Percentiles rank a stretch among this genome's conserved stretches.
phyloP scores from a whole-genome alignment of 2,888 invertebrate genomes.

The Molanna angustata region DNA sequence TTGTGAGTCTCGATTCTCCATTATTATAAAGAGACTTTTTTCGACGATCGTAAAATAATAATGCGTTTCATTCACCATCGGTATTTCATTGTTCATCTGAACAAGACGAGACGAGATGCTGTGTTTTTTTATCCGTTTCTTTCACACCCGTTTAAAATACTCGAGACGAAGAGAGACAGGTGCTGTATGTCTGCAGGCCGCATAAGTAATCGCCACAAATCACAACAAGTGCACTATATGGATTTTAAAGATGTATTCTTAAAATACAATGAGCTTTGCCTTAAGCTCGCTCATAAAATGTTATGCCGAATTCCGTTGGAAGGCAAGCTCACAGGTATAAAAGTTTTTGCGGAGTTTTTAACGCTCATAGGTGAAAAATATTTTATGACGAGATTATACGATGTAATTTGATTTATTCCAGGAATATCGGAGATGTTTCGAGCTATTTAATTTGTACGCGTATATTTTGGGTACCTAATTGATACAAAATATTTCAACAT shows the following conservation, averaged over 20 bases:
- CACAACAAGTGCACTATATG: slow-evolving; percentile 25
- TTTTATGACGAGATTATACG: too few relatives aligned
- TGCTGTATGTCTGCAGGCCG: background rate
- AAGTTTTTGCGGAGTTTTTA: slow-evolving; percentile 2
- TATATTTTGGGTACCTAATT: too few relatives aligned
- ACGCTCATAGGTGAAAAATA: background rate
- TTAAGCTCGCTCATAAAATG: slow-evolving; percentile 18
- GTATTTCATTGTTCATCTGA: slow-evolving; percentile 26
- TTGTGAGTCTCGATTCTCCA: slow-evolving; percentile 15
- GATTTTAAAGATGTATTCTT: slow-evolving; percentile 22
- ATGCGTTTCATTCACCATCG: slow-evolving; percentile 26
- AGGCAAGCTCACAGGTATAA: slow-evolving; percentile 20
- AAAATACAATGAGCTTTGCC: slow-evolving; percentile 20
- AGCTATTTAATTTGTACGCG: too few relatives aligned
- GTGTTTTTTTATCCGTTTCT: background rate
- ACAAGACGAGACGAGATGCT: slow-evolving; percentile 11
- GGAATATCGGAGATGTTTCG: too few relatives aligned
- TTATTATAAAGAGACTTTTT: slow-evolving; percentile 17
- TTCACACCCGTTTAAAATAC: background rate
- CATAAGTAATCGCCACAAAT: slow-evolving; percentile 11
- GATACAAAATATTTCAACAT: too few relatives aligned
- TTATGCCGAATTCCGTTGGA: slow-evolving; percentile 17
- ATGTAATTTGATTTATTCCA: too few relatives aligned
- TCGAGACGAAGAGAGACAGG: background rate
- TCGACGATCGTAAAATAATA: slow-evolving; percentile 28